phyloP scores from a whole-genome alignment of 2,888 invertebrate genomes.

The Teleiodes luculella region DNA sequence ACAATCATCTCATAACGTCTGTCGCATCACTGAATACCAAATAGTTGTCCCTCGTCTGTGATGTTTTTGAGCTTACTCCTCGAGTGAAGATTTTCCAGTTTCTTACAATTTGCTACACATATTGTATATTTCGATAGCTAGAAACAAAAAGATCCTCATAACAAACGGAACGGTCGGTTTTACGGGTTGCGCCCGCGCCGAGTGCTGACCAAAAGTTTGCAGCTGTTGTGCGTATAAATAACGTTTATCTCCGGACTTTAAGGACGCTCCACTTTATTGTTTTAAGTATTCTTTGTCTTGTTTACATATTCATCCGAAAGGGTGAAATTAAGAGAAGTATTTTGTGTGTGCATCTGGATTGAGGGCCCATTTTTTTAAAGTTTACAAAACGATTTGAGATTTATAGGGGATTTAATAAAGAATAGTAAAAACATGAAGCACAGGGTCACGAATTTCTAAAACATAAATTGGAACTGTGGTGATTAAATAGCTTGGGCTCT shows the following conservation, averaged over 20 bases:
- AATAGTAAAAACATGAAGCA: too few relatives aligned
- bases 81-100: background rate
- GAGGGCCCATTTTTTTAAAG: too few relatives aligned
- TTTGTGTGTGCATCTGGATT: background rate
- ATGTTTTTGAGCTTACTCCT: background rate
- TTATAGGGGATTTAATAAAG: too few relatives aligned
- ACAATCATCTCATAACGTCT: too few relatives aligned
- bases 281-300: conserved; percentile 38
- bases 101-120: background rate
- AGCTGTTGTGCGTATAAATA: conserved; percentile 75
- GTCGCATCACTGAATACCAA: too few relatives aligned
- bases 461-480: too few relatives aligned
- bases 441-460: too few relatives aligned
- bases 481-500: too few relatives aligned
- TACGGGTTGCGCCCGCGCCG: conserved; percentile 49
- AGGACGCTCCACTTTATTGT: conserved; percentile 67
- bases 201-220: conserved; percentile 77
- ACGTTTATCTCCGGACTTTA: conserved; percentile 73
- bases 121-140: background rate
- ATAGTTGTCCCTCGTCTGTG: too few relatives aligned
- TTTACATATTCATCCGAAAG: conserved; percentile 13
- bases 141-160: conserved; percentile 60
- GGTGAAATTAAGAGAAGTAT: background rate
- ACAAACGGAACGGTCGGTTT: conserved; percentile 50
- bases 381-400: too few relatives aligned